Percentiles rank a stretch among this genome's conserved stretches.
These are phyloP conservation scores for Lycaon pictus DNA, from an alignment of 2,113 vertebrate species.

Conservation along the genomic window DNA sequence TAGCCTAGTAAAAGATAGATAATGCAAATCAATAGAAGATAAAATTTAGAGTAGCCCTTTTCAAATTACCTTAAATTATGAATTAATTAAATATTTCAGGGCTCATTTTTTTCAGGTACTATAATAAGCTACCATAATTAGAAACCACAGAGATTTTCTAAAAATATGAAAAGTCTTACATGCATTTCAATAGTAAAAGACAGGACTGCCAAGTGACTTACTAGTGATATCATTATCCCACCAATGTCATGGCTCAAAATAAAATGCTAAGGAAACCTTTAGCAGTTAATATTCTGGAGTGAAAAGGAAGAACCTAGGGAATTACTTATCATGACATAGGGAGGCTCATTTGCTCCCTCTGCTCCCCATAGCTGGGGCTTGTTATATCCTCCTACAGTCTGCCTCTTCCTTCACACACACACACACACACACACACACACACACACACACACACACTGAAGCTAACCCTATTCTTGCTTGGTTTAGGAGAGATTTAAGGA, in stretches of 20 bases:
- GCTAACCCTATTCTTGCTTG: not conserved
- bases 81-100: slow-evolving; percentile 64
- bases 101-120: slow-evolving; percentile 57
- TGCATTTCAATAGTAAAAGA: slow-evolving; percentile 45
- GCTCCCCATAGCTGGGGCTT: not conserved
- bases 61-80: slow-evolving; percentile 69
- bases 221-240: not conserved
- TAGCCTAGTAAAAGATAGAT: slow-evolving; percentile 64
- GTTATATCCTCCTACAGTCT: not conserved
- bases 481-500: not conserved
- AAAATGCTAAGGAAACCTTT: not conserved
- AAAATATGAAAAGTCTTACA: slow-evolving; percentile 49
- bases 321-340: not conserved
- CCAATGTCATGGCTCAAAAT: slow-evolving; percentile 44
- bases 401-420: not conserved
- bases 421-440: not conserved
- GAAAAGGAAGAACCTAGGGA: not conserved
- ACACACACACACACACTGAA: not conserved
- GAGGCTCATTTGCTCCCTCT: not conserved
- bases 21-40: slow-evolving; percentile 62
- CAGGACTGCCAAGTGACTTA: slow-evolving; percentile 38
- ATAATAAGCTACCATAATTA: slow-evolving; percentile 60
- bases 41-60: slow-evolving; percentile 62
- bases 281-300: not conserved
- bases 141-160: slow-evolving; percentile 56